phyloP scores from a whole-genome alignment of 2,113 vertebrate genomes.

The Corvus moneduloides region DNA sequence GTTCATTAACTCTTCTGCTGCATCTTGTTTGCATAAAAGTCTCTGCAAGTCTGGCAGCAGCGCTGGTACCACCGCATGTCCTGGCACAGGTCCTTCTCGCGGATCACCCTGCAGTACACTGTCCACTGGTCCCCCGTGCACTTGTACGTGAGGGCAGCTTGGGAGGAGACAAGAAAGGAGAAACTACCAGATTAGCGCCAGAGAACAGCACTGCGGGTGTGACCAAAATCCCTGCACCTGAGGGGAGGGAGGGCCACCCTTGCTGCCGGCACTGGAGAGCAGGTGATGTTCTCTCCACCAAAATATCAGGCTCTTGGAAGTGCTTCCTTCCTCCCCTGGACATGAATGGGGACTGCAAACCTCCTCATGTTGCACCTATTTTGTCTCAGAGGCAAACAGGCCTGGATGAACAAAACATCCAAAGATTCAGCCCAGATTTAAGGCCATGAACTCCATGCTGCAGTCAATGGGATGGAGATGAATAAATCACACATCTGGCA shows the following conservation, averaged over 20 bases:
- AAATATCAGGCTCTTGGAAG: not conserved
- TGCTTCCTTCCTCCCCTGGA: not conserved
- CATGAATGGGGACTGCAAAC: not conserved
- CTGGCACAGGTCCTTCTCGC: slow-evolving; percentile 92
- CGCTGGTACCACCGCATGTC: slow-evolving; percentile 98
- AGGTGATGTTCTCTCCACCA: not conserved
- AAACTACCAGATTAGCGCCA: not conserved
- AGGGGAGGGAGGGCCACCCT: not conserved
- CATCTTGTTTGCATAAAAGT: slow-evolving; percentile 93
- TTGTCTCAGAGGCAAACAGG: not conserved
- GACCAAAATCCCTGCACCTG: not conserved
- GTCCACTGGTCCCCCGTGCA: slow-evolving; percentile 94
- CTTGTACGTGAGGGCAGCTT: slow-evolving; percentile 94
- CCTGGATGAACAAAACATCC: not conserved
- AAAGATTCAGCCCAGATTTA: not conserved
- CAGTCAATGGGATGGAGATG: not conserved
- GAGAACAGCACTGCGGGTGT: not conserved
- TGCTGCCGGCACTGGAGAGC: not conserved
- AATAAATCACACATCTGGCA: not conserved
- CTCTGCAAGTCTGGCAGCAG: slow-evolving; percentile 94
- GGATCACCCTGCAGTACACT: slow-evolving; percentile 91
- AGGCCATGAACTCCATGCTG: not conserved
- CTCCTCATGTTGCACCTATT: not conserved
- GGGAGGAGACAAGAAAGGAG: slow-evolving; percentile 34
- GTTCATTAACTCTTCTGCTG: slow-evolving; percentile 78